Evolutionary conservation across 2,113 vertebrate species (phyloP), one percentile per base, ranked within the genome.

Genomic region (Leptosomus discolor): DNA sequence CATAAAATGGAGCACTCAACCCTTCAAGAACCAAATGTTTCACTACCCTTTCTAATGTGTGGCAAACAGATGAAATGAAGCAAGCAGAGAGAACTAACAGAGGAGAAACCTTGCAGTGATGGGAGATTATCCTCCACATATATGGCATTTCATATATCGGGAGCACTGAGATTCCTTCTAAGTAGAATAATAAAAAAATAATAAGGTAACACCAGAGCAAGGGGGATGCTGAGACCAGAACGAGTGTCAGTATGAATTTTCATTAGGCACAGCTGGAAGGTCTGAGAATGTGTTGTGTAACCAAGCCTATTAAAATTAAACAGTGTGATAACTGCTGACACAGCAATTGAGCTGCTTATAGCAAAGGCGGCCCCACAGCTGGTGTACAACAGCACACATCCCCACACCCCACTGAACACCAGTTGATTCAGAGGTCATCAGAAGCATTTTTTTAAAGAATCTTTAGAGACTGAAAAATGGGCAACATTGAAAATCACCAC

Each of bases 221-320:
- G 34, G 39, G 29, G 39, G 70, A 37, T 75, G 61, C 64, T 71
- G 76, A 92, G 46, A 74, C 27, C 60, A 63, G 77, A 92, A 79
- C 45, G 65, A 71, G 15, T 64, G 83, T 84, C 92, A 81, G 41
- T 57, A 82, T 91, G 83, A 82, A 94, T 91, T 96, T 94, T 73
- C 86, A 89, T 94, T 87, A 95, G 86, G 91, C 88, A 85, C 88
- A 94, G 92, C 94, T 96, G 92, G 84, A 91, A 96, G 88, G 76
- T 76, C 77, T 76, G 74, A 94, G 68, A 81, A 94, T 48, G 37
- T 75, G 73, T 94, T 95, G 83, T 79, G 60, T 85, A 96, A 94
- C 91, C 48, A 64, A 57, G 86, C 30, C 61, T 53, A 89, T 95
- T 85, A 96, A 95, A 94, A 94, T 94, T 84, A 94, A 94, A 78